phyloP scores from a whole-genome alignment of 2,797 vertebrate genomes.

The Galago senegalensis region DNA sequence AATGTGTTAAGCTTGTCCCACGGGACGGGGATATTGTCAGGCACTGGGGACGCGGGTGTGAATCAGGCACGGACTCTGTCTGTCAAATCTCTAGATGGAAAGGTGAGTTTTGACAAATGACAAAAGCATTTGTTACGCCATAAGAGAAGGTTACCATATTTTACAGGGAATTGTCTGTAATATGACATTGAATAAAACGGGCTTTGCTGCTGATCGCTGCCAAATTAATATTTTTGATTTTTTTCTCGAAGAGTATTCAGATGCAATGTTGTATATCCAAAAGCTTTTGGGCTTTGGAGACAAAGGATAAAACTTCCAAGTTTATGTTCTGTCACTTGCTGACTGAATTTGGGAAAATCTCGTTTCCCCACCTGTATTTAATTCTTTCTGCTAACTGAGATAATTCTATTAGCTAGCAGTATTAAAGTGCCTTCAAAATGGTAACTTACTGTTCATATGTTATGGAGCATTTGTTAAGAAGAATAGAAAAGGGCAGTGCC shows the following conservation, averaged over 20 bases:
- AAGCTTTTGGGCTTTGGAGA: neutral
- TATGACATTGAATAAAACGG: neutral
- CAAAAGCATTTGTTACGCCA: neutral
- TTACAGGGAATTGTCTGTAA: neutral
- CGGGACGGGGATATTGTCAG: neutral
- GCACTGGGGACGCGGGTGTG: too few relatives aligned
- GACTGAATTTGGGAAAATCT: neutral
- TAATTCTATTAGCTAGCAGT: neutral
- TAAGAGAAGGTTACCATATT: neutral
- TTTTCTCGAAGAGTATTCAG: neutral
- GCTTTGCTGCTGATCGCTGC: neutral
- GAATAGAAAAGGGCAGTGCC: neutral
- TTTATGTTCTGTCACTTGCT: neutral
- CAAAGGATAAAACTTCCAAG: neutral
- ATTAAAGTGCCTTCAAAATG: conserved; percentile 18
- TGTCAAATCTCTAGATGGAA: neutral
- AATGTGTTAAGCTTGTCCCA: neutral
- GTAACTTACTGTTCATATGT: neutral
- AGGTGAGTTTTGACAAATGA: neutral
- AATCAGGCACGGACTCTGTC: neutral
- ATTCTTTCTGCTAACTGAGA: neutral
- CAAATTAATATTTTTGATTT: neutral
- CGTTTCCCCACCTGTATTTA: neutral
- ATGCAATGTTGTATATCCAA: neutral
- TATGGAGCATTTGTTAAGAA: conserved; percentile 24